Evolutionary conservation across 2,888 invertebrate species (phyloP), one percentile per base, ranked within the genome.

Genomic region (Brachyopa scutellaris): DNA sequence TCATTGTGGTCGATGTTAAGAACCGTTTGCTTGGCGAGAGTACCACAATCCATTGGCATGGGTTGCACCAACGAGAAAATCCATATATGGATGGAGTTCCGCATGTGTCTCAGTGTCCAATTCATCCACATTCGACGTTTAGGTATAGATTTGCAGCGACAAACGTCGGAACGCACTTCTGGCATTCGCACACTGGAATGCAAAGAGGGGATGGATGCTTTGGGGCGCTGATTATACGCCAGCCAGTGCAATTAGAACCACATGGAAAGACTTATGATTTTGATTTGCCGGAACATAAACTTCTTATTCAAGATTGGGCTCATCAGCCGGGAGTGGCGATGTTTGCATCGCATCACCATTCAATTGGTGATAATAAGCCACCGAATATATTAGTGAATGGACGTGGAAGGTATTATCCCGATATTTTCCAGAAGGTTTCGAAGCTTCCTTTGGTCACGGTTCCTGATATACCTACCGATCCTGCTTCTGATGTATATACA

Each of bases 1-100:
- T 93, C 23, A 91, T 97, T 2, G 93, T 95, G 21, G 96, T 97
- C 0, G 96, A 97, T 87, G 95, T 97, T 5, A 93, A 93, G 84
- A 98, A 98, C 87, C 92, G 93, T 76, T 88, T 97, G 88, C 92
- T 94, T 87, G 94, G 95, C 0, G 96, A 97, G 88, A 95, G 94
- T 17, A 96, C 97, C 0, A 94, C 95, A 0, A 94, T 98, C 15
- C 98, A 98, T 87, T 98, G 97, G 97, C 98, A 98, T 87, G 97
- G 98, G 0, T 93, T 95, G 87, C 96, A 96, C 87, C 96, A 96
- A 89, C 90, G 91, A 59, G 93, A 93, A 0, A 94, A 94, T 0
- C 96, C 96, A 0, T 97, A 95, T 87, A 97, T 97, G 96, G 97
- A 97, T 85, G 97, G 97, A 0, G 96, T 96, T 0, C 96, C 97